Base-by-base conservation (phyloP, 2,888 invertebrate species). In the Aleiodes alternator region DNA sequence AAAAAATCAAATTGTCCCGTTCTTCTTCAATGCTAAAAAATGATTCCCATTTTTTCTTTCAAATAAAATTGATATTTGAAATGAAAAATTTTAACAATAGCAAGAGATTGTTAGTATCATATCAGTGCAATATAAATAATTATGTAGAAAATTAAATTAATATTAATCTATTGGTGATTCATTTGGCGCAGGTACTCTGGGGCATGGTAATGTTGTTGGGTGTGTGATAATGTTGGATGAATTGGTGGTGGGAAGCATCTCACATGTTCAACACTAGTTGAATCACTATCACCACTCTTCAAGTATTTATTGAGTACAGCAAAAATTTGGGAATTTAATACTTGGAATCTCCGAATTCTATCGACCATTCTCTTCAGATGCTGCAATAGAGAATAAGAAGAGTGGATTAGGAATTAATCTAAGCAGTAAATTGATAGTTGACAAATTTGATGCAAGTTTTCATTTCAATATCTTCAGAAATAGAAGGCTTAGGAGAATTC, bases 281-380 rank as follows among this genome's bases (percentile, higher is more conserved):
- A 91, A 86, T 96, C 96, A 74, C 94, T 94, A 84, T 95, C 95
- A 73, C 95, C 96, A 2, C 96, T 95, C 84, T 96, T 96, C 78
- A 98, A 92, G 90, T 98, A 98, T 87, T 98, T 97, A 90, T 97
- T 96, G 77, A 98, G 92, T 79, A 97, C 95, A 57, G 98, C 97
- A 91, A 98, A 98, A 82, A 98, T 97, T 92, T 99, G 99, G 11
- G 97, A 98, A 91, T 99, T 99, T 75, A 99, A 92, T 78, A 99
- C 98, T 91, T 99, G 99, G 91, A 99, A 99, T 76, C 98, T 94
- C 61, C 99, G 93, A 85, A 99, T 98, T 80, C 99, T 93, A 90
- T 99, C 99, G 78, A 98, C 98, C 98, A 99, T 98, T 74, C 97
- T 93, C 87, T 98, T 98, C 82, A 99, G 91, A 81, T 95, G 96